These are phyloP conservation scores for Lutraria lutraria DNA, from an alignment of 2,888 invertebrate genomes.

Conservation along the genomic window DNA sequence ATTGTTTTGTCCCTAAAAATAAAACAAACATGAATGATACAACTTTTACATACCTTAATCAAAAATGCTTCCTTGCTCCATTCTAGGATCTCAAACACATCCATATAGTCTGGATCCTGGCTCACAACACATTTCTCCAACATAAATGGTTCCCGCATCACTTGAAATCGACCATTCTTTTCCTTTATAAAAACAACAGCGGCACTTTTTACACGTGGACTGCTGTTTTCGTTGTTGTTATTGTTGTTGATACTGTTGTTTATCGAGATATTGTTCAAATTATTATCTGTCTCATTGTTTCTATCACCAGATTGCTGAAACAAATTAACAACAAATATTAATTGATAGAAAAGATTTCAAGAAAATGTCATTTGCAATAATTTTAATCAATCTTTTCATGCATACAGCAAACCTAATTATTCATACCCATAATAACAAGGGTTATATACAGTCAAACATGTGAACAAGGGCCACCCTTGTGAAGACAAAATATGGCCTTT, in stretches of 20 bases:
- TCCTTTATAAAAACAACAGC: slow-evolving; percentile 95
- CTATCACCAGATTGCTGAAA: slow-evolving; percentile 44
- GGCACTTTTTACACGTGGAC: slow-evolving; percentile 92
- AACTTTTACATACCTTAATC: slow-evolving; percentile 91
- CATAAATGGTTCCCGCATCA: slow-evolving; percentile 94
- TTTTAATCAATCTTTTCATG: no score
- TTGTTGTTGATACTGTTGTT: slow-evolving; percentile 41
- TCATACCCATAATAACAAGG: no score
- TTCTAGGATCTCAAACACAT: slow-evolving; percentile 98
- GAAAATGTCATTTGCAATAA: no score
- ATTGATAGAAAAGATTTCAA: no score
- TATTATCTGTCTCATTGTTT: slow-evolving; percentile 35
- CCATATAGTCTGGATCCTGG: slow-evolving; percentile 95
- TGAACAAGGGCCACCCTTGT: no score
- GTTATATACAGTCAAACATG: no score
- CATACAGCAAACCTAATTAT: no score
- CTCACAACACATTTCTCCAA: slow-evolving; percentile 96
- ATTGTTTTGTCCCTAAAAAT: no score
- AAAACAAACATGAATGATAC: no score
- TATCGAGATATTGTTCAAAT: slow-evolving; percentile 9
- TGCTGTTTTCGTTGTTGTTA: slow-evolving; percentile 61
- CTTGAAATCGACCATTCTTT: slow-evolving; percentile 94
- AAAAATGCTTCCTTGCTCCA: slow-evolving; percentile 97
- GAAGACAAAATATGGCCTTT: no score
- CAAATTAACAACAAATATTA: neutral